phyloP scores from a whole-genome alignment of 2,888 invertebrate genomes.

The Cosmorhoe ocellata region DNA sequence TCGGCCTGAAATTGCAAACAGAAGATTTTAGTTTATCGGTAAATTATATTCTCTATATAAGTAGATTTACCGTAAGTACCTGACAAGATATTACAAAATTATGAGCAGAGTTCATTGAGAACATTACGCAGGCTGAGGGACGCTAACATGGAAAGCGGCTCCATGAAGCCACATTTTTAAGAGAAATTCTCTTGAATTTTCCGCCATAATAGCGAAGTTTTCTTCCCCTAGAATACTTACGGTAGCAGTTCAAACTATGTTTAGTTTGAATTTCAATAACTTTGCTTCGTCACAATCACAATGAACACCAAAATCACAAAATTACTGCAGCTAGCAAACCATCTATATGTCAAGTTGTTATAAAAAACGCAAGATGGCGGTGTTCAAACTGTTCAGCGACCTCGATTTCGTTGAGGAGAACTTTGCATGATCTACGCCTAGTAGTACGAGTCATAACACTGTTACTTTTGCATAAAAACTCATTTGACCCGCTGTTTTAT shows the following conservation, averaged over 20 bases:
- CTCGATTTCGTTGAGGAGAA: conserved; percentile 37
- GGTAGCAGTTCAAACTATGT: conserved; percentile 59
- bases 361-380: conserved; percentile 76
- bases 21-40: not conserved
- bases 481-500: not conserved
- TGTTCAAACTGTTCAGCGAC: conserved; percentile 60
- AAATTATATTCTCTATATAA: no score
- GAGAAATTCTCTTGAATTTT: conserved; percentile 63
- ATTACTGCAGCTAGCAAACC: conserved; percentile 52
- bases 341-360: conserved; percentile 68
- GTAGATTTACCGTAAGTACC: no score
- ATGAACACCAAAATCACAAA: conserved; percentile 49
- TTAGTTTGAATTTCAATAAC: conserved; percentile 56
- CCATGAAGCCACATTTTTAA: conserved; percentile 14
- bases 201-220: conserved; percentile 58
- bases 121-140: conserved; percentile 19
- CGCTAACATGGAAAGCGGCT: conserved; percentile 33
- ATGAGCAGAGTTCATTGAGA: not conserved
- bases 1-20: conserved; percentile 49
- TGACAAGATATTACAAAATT: no score
- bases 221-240: conserved; percentile 61
- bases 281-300: conserved; percentile 55
- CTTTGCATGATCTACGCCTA: conserved; percentile 1
- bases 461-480: not conserved
- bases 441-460: conserved; percentile 35